Evolutionary conservation across 2,888 invertebrate genomes (phyloP), one percentile per base, ranked within the genome.

Genomic region (Clostera curtula): DNA sequence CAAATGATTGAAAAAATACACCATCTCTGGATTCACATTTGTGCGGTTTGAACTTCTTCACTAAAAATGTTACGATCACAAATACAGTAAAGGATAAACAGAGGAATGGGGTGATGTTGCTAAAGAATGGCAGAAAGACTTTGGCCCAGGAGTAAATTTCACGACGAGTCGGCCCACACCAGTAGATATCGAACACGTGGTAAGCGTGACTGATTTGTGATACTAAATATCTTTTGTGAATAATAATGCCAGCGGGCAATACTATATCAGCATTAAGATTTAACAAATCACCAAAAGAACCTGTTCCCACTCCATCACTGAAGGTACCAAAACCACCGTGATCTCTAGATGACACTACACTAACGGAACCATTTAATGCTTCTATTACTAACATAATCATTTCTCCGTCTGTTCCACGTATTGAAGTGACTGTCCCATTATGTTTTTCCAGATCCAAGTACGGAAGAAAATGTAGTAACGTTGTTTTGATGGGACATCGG

Each of bases 121-220:
- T 56, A 24, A 52, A 44, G 19, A 72, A 56, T 2, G 71, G 68
- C 11, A 59, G 38, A 2, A 72, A 26, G 7, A 66, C 40, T 42
- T 57, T 67, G 1, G 58, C 40, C 62, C 67, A 68, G 5, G 49
- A 36, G 20, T 55, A 43, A 8, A 63, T 51, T 49, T 62, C 57
- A 1, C 52, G 52, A 15, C 49, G 57, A 2, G 40, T 49, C 3
- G 71, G 72, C 21, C 58, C 57, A 31, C 56, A 56, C 72, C 73
- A 70, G n/a, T 50, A 42, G 0, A 66, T 25, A 6, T 56, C 42
- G 2, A 53, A 14, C 4, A 42, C 43, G 24, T 52, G 38, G 18
- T 51, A 57, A 5, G 56, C 37, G 15, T 54, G 48, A 3, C 67
- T 56, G 11, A 51, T 38, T 31, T 64, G 62, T 2, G 56, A 42